phyloP scores from a whole-genome alignment of 2,888 invertebrate species.

The Vannuccia rotundouncinata region DNA sequence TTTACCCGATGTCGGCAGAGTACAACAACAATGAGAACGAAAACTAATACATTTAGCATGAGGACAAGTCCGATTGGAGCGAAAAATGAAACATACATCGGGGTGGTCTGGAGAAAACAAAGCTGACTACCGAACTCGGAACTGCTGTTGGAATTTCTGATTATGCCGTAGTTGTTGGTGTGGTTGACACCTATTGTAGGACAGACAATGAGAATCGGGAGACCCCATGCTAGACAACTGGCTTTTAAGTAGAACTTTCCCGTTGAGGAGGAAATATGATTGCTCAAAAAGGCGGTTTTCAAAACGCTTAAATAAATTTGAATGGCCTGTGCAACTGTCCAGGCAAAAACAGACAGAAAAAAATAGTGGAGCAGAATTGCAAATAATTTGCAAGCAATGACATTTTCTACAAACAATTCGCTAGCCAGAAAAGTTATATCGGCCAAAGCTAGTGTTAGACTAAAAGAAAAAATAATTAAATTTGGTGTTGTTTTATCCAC shows the following conservation, averaged over 20 bases:
- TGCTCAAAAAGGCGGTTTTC: neutral
- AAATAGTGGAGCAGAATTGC: slow-evolving; percentile 1
- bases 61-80: neutral
- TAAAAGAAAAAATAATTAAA: neutral
- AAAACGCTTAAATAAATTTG: neutral
- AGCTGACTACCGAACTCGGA: neutral
- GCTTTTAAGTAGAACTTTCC: neutral
- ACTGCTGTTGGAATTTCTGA: neutral
- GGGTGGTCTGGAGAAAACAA: neutral
- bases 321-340: neutral
- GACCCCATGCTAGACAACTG: neutral
- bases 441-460: neutral
- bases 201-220: neutral
- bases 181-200: neutral
- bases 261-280: slow-evolving; percentile 5
- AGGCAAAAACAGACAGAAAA: neutral
- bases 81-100: neutral
- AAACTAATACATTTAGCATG: neutral
- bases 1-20: neutral
- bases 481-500: neutral
- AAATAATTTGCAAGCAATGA: neutral
- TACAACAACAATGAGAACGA: neutral
- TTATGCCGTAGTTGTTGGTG: slow-evolving; percentile 2
- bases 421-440: neutral
- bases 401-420: neutral